These are phyloP conservation scores for Cyclargus thomasi DNA, from an alignment of 1,140 invertebrate genomes.

Conservation along the genomic window DNA sequence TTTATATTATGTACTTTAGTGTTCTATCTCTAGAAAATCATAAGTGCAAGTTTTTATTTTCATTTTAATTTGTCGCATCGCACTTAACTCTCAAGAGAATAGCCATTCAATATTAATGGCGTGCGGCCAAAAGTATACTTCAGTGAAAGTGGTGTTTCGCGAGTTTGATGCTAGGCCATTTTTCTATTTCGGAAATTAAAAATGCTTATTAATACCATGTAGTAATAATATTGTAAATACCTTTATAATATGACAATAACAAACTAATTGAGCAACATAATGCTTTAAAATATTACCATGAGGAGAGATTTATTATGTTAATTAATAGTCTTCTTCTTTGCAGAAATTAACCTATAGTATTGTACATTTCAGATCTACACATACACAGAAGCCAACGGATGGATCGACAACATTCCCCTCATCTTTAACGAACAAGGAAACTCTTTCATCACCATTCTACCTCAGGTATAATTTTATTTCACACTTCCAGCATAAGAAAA, in stretches of 20 bases:
- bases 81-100: not conserved
- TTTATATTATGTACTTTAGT: no score
- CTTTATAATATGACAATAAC: no score
- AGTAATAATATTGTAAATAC: no score
- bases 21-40: no score
- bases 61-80: not conserved
- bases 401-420: constrained; percentile 68
- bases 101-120: not conserved
- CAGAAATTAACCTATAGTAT: no score
- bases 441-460: constrained; percentile 65
- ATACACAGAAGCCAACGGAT: constrained; percentile 61
- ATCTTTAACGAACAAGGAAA: constrained; percentile 58
- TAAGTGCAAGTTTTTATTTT: no score
- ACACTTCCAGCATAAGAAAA: no score
- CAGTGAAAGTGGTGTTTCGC: not conserved
- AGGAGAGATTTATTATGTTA: no score
- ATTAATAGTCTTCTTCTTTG: no score
- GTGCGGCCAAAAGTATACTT: not conserved
- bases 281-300: not conserved
- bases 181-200: not conserved
- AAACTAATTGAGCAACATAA: no score
- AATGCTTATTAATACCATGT: no score
- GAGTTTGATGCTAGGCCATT: not conserved
- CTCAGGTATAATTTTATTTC: constrained; percentile 48
- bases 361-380: constrained; percentile 54